Evolutionary conservation across 1,140 invertebrate species (phyloP).

Genomic region (Musca vetustissima): DNA sequence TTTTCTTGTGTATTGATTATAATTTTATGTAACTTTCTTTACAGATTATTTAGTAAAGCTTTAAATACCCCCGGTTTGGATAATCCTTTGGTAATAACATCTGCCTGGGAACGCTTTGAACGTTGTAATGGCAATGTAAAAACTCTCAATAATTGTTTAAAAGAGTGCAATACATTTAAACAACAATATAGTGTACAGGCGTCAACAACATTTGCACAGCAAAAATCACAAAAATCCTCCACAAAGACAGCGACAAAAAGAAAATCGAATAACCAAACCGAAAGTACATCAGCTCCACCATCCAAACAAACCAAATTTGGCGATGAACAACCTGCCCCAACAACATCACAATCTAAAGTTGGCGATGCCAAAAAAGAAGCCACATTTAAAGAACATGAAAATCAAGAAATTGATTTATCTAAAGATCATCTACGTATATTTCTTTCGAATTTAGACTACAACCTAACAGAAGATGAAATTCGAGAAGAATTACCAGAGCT

Average conservation of each 20-base stretch:
- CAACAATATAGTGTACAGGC: neutral
- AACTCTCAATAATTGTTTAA: constrained; percentile 26
- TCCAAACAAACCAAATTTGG: constrained; percentile 19
- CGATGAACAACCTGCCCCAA: neutral
- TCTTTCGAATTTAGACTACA: constrained; percentile 35
- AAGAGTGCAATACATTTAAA: constrained; percentile 28
- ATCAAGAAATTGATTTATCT: constrained; percentile 31
- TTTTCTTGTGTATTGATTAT: constrained; percentile 30
- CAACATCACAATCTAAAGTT: too few relatives aligned
- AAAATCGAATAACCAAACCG: neutral
- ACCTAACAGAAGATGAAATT: constrained; percentile 43
- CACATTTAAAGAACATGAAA: constrained; percentile 29
- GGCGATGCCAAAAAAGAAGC: neutral
- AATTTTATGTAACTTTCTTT: constrained; percentile 28
- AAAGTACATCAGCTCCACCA: neutral
- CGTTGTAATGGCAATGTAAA: constrained; percentile 32
- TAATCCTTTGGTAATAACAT: constrained; percentile 28
- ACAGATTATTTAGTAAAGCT: constrained; percentile 34
- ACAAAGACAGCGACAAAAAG: constrained; percentile 12
- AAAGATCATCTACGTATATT: constrained; percentile 37
- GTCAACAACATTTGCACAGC: neutral
- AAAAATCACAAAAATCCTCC: neutral
- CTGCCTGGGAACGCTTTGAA: constrained; percentile 34
- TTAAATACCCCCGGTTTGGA: constrained; percentile 31
- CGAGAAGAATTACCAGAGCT: constrained; percentile 40